phyloP scores from a whole-genome alignment of 2,113 vertebrate species.

The Mungos mungo region DNA sequence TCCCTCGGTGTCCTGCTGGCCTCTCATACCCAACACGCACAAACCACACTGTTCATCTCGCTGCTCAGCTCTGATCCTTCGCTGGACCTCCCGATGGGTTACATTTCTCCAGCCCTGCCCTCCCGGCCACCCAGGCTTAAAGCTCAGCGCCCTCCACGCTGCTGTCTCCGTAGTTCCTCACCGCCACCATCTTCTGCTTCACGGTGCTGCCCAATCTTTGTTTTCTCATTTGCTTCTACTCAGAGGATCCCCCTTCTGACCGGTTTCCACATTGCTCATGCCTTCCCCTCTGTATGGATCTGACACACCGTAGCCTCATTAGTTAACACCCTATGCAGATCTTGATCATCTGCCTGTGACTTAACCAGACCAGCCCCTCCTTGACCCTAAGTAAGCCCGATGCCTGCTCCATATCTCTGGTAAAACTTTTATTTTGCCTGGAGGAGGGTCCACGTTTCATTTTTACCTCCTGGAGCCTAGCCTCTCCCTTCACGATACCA shows the following conservation, averaged over 20 bases:
- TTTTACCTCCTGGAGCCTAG: not conserved
- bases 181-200: accelerated
- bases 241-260: not conserved
- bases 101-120: not conserved
- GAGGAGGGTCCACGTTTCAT: not conserved
- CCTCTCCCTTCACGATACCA: not conserved
- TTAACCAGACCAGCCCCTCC: not conserved
- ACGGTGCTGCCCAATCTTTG: accelerated
- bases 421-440: not conserved
- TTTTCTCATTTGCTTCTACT: not conserved
- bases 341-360: accelerated
- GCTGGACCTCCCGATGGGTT: not conserved
- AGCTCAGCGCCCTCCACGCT: not conserved
- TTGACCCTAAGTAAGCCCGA: not conserved
- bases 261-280: accelerated
- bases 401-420: not conserved
- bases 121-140: not conserved
- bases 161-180: not conserved
- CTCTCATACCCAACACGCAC: not conserved
- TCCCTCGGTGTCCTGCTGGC: too few relatives aligned
- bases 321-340: not conserved
- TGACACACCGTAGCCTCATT: too few relatives aligned
- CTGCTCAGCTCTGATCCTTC: not conserved
- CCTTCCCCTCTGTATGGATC: not conserved
- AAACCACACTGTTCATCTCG: not conserved